Evolutionary conservation across 2,888 invertebrate genomes (phyloP), one percentile per base, ranked within the genome.

Genomic region (Dryomyza anilis): DNA sequence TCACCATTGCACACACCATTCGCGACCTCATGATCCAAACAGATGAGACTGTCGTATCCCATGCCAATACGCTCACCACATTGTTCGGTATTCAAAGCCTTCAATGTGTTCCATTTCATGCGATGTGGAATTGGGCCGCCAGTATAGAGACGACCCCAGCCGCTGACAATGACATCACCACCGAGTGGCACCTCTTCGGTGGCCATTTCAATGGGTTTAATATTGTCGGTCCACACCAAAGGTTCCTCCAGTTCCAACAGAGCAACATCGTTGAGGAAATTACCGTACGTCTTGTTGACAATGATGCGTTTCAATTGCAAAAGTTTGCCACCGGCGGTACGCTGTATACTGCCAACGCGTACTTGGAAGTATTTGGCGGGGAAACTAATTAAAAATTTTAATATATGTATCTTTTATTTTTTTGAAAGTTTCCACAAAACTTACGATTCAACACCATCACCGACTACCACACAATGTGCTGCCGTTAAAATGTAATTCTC

Each of bases 311-410:
- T 69, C 3, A 81, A 69, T 12, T 73, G 61, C 2, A 68, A 60
- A 50, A 80, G 68, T 39, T 81, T 77, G 7, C 81, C 83, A 12
- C 74, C 75, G 12, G 67, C 57, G 5, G 75, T 53, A 0, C 75
- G 72, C 64, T 81, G 80, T n/a, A 78, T 74, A 65, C 83, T 82
- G 57, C 84, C 84, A 3, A 75, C 78, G 2, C 81, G 79, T 0
- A 83, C 72, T 14, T 72, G 67, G 25, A 76, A 77, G 19, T 64
- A 67, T 6, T 71, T 70, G 0, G 78, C 58, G 12, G 77, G 75
- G 62, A 72, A 74, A 25, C 81, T 82, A 30, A 5, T n/a, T n/a
- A n/a, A n/a, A n/a, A n/a, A n/a, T n/a, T n/a, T n/a, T n/a, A n/a
- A n/a, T n/a, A n/a, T n/a, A n/a, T n/a, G n/a, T n/a, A n/a, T n/a